Base-by-base conservation (phyloP, 2,113 vertebrate species). In the Casuarius casuarius region DNA sequence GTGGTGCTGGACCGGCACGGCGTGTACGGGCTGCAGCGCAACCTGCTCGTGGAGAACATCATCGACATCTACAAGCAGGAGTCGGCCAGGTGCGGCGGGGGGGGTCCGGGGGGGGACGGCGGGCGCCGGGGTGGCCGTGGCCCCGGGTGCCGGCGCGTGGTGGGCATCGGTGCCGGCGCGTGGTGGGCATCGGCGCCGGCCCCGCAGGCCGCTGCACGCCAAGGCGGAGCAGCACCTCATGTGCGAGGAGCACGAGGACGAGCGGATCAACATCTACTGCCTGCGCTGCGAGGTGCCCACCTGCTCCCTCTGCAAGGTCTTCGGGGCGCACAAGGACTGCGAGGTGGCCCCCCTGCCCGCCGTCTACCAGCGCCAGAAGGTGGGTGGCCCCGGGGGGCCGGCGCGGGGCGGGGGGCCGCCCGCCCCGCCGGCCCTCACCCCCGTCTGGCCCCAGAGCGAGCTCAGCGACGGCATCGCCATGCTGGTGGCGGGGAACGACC, bases 301-400 rank as follows among this genome's bases (percentile, higher is more conserved):
- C 94, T 99, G 99, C 97, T 99, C 99, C 72, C 98, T 99, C 98
- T 99, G 99, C 98, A 99, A 99, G 92, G 99, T 99, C 96, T 99
- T 99, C 0, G 99, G 99, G 0, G 97, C 97, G 6, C 99, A 99
- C 97, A 99, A 98, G 91, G 99, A 99, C 97, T 99, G 99, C 3
- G 98, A 99, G 40, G 99, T 99, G 35, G 99, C 98, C 0, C 99
- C 99, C 0, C 97, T 99, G 84, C 96, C 98, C 44, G 97, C 96
- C 35, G 95, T 99, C 94, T 99, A 99, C 94, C 97, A 97, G 56
- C 98, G 97, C 13, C 98, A 99, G 95, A 99, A 99, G 98, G 99
- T 94, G 70, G n/a, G 80, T n/a, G 67, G 20, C 23, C 56, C 35
- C 5, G 68, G 28, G 5, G 25, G 23, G 16, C 4, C 1, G 1